Conservation (phyloP, 2,113 vertebrate genomes). For the Globicephala melas region DNA sequence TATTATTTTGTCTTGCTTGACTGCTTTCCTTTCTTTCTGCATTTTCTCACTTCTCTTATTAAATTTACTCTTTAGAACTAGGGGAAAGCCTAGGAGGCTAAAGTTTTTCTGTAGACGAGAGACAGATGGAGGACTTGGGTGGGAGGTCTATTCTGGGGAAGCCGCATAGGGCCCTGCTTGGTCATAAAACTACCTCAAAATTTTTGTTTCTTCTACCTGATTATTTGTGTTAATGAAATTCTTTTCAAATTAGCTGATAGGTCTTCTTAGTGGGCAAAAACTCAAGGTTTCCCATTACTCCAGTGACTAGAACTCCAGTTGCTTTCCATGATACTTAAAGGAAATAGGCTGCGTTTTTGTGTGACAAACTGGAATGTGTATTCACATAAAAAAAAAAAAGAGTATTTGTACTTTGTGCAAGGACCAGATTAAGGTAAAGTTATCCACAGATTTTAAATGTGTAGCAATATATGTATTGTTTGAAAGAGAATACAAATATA, state of each 20-base stretch:
- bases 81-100: no score
- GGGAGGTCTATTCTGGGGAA: no score
- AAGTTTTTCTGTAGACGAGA: no score
- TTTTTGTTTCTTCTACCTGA: background rate
- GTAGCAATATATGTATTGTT: background rate
- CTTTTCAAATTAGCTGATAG: background rate
- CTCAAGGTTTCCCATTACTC: background rate
- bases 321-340: background rate
- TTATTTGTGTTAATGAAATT: background rate
- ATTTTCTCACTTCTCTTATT: no score
- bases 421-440: background rate
- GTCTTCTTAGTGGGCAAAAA: background rate
- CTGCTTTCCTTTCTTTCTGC: no score
- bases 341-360: background rate
- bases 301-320: background rate
- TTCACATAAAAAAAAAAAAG: background rate
- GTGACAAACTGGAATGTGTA: background rate
- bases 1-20: no score
- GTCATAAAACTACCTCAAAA: background rate
- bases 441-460: background rate
- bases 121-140: no score
- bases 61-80: no score
- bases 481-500: background rate
- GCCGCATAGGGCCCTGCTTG: no score
- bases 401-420: background rate